These are phyloP conservation scores for Drosophila guanche DNA, from an alignment of 1,140 invertebrate genomes.

Conservation along the genomic window DNA sequence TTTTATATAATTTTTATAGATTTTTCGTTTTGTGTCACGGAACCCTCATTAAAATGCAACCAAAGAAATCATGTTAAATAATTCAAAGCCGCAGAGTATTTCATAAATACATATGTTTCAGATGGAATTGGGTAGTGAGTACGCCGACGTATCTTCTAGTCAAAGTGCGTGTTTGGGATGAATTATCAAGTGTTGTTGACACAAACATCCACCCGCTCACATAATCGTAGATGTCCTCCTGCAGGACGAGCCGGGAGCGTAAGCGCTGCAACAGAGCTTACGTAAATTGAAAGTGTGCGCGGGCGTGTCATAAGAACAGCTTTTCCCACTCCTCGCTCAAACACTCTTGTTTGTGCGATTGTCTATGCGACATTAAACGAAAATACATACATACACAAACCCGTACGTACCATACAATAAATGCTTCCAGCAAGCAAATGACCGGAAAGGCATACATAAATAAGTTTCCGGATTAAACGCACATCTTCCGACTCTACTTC, in stretches of 20 bases:
- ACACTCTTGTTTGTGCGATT: constrained; percentile 47
- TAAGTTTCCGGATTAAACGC: constrained; percentile 77
- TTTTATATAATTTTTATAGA: too few species aligned
- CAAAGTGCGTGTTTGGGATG: constrained; percentile 78
- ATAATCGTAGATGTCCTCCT: constrained; percentile 17
- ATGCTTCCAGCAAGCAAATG: constrained; percentile 72
- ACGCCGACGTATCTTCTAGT: constrained; percentile 33
- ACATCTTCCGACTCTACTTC: constrained; percentile 33
- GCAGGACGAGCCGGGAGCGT: constrained; percentile 22
- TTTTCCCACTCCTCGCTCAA: constrained; percentile 6
- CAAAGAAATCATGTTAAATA: constrained; percentile 73
- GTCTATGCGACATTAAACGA: constrained; percentile 52
- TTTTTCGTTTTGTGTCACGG: not conserved
- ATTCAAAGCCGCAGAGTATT: constrained; percentile 73
- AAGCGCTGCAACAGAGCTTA: constrained; percentile 63
- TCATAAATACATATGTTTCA: constrained; percentile 43
- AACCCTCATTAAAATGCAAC: constrained; percentile 39
- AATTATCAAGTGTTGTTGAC: constrained; percentile 81
- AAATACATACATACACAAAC: constrained; percentile 30
- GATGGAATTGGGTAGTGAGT: constrained; percentile 17
- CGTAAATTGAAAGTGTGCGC: constrained; percentile 79
- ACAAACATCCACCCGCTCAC: constrained; percentile 32
- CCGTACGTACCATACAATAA: constrained; percentile 52
- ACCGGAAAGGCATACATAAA: constrained; percentile 80
- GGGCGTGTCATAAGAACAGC: constrained; percentile 75